These are phyloP conservation scores for Suncus etruscus DNA, from an alignment of 2,113 vertebrate species.

Conservation along the genomic window DNA sequence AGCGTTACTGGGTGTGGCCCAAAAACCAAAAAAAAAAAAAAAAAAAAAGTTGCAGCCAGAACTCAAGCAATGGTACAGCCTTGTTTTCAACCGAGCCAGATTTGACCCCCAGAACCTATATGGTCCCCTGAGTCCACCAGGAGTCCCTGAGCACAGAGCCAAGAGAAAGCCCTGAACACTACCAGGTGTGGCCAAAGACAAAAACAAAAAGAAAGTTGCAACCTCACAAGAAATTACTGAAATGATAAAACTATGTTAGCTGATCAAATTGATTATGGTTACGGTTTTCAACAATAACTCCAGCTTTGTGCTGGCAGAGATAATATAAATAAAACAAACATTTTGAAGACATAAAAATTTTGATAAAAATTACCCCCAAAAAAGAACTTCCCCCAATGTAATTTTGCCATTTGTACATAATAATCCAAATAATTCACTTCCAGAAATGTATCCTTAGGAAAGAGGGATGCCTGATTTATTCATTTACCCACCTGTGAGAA, in stretches of 20 bases:
- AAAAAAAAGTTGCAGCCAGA: too few relatives aligned
- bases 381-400: not conserved
- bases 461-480: not conserved
- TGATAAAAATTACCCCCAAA: not conserved
- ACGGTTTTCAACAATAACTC: not conserved
- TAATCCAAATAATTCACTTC: not conserved
- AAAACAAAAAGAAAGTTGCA: not conserved
- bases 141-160: too few relatives aligned
- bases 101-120: too few relatives aligned
- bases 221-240: constrained; percentile 14
- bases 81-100: too few relatives aligned
- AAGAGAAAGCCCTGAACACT: too few relatives aligned
- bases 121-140: too few relatives aligned
- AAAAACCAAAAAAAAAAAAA: too few relatives aligned
- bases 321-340: not conserved
- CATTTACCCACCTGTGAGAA: not conserved
- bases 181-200: too few relatives aligned
- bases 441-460: constrained; percentile 5
- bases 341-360: not conserved
- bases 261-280: not conserved
- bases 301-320: not conserved
- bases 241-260: not conserved
- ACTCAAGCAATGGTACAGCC: too few relatives aligned
- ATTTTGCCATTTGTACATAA: constrained; percentile 8
- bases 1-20: too few relatives aligned